Conservation (phyloP, 2,888 invertebrate genomes). For the Diarsia mendica region DNA sequence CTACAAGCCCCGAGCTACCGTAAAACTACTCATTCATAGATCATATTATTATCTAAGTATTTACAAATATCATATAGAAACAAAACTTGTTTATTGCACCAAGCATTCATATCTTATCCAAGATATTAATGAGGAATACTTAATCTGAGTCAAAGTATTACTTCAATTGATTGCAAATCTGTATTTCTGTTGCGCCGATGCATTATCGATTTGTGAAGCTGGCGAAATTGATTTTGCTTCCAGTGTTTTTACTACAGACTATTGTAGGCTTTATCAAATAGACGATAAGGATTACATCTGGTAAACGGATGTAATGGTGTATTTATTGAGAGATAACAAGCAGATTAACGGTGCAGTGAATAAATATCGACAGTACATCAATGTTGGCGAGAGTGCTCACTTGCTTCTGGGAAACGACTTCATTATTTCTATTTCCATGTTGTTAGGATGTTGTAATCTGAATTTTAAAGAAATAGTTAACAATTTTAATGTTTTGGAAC, state of each 20-base stretch:
- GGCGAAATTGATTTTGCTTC: conserved; percentile 42
- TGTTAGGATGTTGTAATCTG: not conserved
- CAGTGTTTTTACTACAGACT: not conserved
- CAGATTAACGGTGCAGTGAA: conserved; percentile 60
- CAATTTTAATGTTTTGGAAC: too few relatives aligned
- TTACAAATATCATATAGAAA: conserved; percentile 46
- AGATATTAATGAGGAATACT: conserved; percentile 59
- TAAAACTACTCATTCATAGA: conserved; percentile 43
- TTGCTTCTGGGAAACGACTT: conserved; percentile 31
- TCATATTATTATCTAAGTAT: conserved; percentile 48
- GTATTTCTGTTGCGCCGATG: conserved; percentile 40
- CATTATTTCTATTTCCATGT: conserved; percentile 19
- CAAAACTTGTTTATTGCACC: conserved; percentile 54
- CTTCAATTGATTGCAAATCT: conserved; percentile 61
- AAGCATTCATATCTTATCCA: conserved; percentile 43
- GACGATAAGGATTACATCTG: conserved; percentile 2
- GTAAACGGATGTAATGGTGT: conserved; percentile 15
- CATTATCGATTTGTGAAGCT: conserved; percentile 46
- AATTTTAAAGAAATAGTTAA: conserved; percentile 7
- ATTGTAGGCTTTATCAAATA: conserved; percentile 11
- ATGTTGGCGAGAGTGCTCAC: conserved; percentile 33
- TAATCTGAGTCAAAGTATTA: conserved; percentile 55
- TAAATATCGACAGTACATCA: conserved; percentile 61
- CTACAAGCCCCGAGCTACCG: conserved; percentile 24
- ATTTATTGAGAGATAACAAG: conserved; percentile 63